Evolutionary conservation across 2,113 vertebrate genomes (phyloP).

Genomic region (Uropsilus gracilis): DNA sequence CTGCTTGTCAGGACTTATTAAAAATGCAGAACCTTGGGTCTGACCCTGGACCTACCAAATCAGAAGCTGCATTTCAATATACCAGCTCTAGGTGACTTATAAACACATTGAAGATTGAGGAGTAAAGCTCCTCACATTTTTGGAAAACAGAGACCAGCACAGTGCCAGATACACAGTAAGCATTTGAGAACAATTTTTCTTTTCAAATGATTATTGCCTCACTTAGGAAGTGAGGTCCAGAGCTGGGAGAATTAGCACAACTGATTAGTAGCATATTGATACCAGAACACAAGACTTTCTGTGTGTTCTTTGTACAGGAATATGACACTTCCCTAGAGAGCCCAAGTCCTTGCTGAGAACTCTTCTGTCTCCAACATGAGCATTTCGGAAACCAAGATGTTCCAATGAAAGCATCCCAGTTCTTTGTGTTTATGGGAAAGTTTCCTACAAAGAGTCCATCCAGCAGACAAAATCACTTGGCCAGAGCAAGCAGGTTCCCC

Average conservation of each 20-base stretch:
- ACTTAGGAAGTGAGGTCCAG: neutral
- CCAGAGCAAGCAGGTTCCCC: neutral
- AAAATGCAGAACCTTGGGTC: no score
- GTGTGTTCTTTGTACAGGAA: neutral
- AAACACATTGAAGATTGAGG: neutral
- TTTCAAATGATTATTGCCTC: neutral
- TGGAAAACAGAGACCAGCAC: neutral
- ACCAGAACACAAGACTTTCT: neutral
- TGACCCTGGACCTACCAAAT: neutral
- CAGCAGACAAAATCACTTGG: constrained; percentile 29
- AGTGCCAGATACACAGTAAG: neutral
- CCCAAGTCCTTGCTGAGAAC: neutral
- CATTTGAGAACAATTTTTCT: neutral
- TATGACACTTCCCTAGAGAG: neutral
- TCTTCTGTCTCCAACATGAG: neutral
- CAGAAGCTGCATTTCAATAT: neutral
- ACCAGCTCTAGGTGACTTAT: neutral
- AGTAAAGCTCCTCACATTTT: neutral
- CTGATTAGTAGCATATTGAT: neutral
- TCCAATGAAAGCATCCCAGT: neutral
- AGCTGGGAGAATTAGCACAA: neutral
- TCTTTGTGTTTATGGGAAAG: constrained; percentile 49
- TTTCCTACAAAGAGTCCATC: neutral
- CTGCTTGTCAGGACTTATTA: no score
- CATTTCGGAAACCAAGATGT: constrained; percentile 1